Evolutionary conservation across 2,888 invertebrate species (phyloP).

Genomic region (Orchesellides sinensis): DNA sequence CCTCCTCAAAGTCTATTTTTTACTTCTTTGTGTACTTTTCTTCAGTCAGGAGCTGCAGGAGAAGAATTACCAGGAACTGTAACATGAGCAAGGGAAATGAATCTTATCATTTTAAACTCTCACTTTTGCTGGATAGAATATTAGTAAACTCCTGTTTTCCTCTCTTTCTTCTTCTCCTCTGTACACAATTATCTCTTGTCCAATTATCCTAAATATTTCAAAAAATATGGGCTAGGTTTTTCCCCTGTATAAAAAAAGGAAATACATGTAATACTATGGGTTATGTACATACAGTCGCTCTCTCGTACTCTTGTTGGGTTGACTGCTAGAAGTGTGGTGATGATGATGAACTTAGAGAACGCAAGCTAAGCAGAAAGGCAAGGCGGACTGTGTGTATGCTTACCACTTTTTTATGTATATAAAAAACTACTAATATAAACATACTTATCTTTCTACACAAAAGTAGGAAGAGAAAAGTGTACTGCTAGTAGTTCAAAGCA

Average conservation of each 20-base stretch:
- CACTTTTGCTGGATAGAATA: constrained; percentile 34
- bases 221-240: constrained; percentile 63
- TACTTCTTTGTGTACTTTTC: background rate
- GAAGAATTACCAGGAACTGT: constrained; percentile 15
- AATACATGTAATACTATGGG: constrained; percentile 17
- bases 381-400: background rate
- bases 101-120: background rate
- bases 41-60: background rate
- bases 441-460: background rate
- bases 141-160: constrained; percentile 17
- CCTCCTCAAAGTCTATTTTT: too few species aligned
- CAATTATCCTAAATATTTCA: constrained; percentile 59
- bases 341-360: constrained; percentile 51
- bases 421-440: constrained; percentile 25
- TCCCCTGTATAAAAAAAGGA: constrained; percentile 44
- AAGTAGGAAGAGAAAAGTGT: constrained; percentile 27
- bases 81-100: background rate
- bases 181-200: constrained; percentile 47
- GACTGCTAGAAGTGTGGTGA: constrained; percentile 34
- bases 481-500: background rate
- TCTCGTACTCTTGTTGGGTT: constrained; percentile 24
- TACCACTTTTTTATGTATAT: background rate
- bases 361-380: constrained; percentile 6
- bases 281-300: constrained; percentile 34
- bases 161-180: background rate